A percentile compares a stretch with the other conserved stretches of the same genome.
These are phyloP conservation scores for Cotesia glomerata DNA, from an alignment of 1,140 invertebrate genomes.

Conservation along the genomic window DNA sequence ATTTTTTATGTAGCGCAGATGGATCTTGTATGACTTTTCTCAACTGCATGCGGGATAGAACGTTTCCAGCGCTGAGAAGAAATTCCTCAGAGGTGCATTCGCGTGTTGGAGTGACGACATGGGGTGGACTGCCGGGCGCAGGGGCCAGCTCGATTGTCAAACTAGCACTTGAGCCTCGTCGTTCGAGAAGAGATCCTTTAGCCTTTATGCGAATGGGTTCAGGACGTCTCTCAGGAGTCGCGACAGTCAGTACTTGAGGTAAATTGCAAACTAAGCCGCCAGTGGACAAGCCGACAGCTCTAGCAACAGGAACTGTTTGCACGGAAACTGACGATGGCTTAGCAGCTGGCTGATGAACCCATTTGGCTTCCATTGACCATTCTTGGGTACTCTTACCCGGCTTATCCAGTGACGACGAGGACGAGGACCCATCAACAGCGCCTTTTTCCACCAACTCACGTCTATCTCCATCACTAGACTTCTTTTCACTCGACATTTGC, in stretches of 20 bases:
- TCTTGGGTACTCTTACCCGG: constrained; percentile 44
- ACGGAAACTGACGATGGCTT: constrained; percentile 50
- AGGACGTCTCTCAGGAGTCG: constrained; percentile 46
- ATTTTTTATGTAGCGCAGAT: constrained; percentile 79
- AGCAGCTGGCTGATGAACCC: constrained; percentile 57
- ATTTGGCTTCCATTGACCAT: constrained; percentile 50
- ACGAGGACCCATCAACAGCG: constrained; percentile 39
- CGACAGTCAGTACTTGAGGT: constrained; percentile 52
- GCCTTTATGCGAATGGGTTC: constrained; percentile 65
- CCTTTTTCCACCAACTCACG: constrained; percentile 60
- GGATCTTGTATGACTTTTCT: constrained; percentile 68
- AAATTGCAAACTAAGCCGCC: constrained; percentile 31
- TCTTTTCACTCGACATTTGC: constrained; percentile 65
- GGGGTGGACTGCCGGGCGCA: constrained; percentile 60
- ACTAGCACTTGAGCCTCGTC: constrained; percentile 85
- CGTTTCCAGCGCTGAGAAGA: constrained; percentile 69
- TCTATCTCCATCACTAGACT: constrained; percentile 58
- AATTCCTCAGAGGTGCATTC: constrained; percentile 70
- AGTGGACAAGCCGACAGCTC: constrained; percentile 21
- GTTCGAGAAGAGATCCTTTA: constrained; percentile 73
- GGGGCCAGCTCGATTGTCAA: constrained; percentile 73
- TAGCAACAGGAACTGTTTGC: constrained; percentile 27
- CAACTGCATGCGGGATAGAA: constrained; percentile 74
- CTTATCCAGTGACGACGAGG: constrained; percentile 39
- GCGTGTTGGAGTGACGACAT: constrained; percentile 60